phyloP scores from a whole-genome alignment of 2,113 vertebrate species.

The Orthonyx spaldingii region DNA sequence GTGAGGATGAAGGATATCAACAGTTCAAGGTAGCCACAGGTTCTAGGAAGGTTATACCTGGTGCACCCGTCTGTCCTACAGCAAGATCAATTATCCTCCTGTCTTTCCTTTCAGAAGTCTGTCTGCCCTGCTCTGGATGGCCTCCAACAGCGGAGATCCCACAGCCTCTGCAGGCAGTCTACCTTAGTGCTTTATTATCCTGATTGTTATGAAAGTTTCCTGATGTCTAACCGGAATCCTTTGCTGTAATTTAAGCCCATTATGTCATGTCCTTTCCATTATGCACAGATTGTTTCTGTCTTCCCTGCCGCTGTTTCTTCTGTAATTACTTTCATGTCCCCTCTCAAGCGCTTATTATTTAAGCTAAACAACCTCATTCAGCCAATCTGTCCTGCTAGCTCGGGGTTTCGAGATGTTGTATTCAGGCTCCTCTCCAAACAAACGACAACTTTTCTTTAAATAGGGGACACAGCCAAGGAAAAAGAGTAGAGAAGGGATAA shows the following conservation, averaged over 20 bases:
- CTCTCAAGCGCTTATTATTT: not conserved
- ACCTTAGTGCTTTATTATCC: constrained; percentile 50
- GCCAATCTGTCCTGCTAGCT: not conserved
- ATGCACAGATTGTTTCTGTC: constrained; percentile 54
- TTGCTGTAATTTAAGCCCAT: constrained; percentile 46
- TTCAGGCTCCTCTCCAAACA: not conserved
- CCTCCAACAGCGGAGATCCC: constrained; percentile 39
- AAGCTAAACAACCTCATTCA: not conserved
- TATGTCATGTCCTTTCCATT: constrained; percentile 62
- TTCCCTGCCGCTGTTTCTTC: constrained; percentile 8
- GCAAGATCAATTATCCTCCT: constrained; percentile 12
- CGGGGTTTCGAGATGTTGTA: not conserved
- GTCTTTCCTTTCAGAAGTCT: constrained; percentile 32
- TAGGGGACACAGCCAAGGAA: not conserved
- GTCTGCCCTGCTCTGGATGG: constrained; percentile 40
- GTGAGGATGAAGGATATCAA: not conserved
- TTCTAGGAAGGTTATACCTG: not conserved
- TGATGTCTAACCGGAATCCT: constrained; percentile 57
- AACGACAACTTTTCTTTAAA: not conserved
- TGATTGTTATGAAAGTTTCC: constrained; percentile 63
- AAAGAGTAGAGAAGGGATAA: not conserved
- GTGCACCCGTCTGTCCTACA: not conserved
- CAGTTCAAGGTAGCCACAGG: not conserved
- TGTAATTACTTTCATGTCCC: constrained; percentile 48
- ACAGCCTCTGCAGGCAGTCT: constrained; percentile 44